Percentiles rank a stretch among this genome's conserved stretches.
These are phyloP conservation scores for Zaprionus lineosus DNA, from an alignment of 2,888 invertebrate species.

Conservation along the genomic window DNA sequence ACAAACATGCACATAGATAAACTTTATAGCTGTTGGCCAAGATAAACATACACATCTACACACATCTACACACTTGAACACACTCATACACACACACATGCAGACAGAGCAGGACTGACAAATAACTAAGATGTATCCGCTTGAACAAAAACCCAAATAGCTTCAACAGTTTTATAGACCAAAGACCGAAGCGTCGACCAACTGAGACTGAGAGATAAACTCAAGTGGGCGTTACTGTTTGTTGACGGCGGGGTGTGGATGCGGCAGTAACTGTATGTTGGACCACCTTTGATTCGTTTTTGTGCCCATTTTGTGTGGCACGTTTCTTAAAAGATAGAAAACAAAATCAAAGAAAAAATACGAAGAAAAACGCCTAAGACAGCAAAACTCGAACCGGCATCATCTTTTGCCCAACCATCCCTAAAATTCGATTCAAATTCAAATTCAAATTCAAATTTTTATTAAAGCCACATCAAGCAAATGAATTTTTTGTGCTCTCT, in stretches of 20 bases:
- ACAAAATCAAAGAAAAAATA: not conserved
- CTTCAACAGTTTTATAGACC: conserved; percentile 43
- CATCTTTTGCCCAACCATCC: conserved; percentile 38
- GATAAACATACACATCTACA: conserved; percentile 63
- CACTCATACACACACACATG: conserved; percentile 1
- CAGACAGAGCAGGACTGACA: conserved; percentile 31
- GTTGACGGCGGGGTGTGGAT: conserved; percentile 45
- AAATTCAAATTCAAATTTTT: conserved; percentile 64
- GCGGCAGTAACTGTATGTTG: not conserved
- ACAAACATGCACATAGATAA: conserved; percentile 78
- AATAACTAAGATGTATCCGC: conserved; percentile 57
- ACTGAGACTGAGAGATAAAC: conserved; percentile 56
- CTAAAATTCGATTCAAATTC: conserved; percentile 62
- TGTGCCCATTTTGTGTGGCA: conserved; percentile 43
- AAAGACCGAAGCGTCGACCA: conserved; percentile 1
- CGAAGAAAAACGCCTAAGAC: not conserved
- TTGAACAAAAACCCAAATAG: conserved; percentile 45
- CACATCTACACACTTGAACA: conserved; percentile 40
- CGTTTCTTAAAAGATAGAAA: conserved; percentile 22
- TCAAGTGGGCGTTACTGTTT: conserved; percentile 62
- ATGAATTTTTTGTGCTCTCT: conserved; percentile 33
- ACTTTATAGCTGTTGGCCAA: conserved; percentile 72
- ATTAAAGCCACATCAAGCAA: conserved; percentile 53
- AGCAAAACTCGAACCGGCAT: not conserved
- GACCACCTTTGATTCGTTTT: conserved; percentile 49